Percentiles rank a stretch among this genome's conserved stretches.
Conservation (phyloP, 2,888 invertebrate genomes). For the Drosophila testacea region DNA sequence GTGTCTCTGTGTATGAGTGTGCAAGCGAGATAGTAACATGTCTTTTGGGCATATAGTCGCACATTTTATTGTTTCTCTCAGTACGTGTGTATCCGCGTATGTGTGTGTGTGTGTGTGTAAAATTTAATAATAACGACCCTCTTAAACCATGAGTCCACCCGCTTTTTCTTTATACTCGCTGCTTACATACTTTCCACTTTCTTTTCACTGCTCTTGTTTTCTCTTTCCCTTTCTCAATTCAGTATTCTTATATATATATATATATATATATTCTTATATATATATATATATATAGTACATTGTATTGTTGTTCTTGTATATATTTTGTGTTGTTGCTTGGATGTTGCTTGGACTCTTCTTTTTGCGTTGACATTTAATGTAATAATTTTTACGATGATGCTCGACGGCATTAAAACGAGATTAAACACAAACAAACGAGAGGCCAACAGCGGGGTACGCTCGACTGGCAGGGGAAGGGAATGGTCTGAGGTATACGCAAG, state of each 20-base stretch:
- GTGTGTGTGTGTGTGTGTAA: conserved; percentile 56
- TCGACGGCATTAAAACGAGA: conserved; percentile 79
- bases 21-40: conserved; percentile 49
- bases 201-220: conserved; percentile 7
- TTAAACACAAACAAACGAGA: conserved; percentile 78
- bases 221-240: conserved; percentile 17
- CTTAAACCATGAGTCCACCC: conserved; percentile 61
- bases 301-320: conserved; percentile 1
- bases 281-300: neutral
- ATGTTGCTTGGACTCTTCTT: conserved; percentile 41
- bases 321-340: conserved; percentile 36
- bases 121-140: conserved; percentile 79
- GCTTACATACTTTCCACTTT: conserved; percentile 43
- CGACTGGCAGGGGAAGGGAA: neutral
- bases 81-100: conserved; percentile 11
- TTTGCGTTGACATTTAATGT: conserved; percentile 78
- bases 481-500: neutral
- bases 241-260: conserved; percentile 9
- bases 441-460: conserved; percentile 2
- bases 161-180: conserved; percentile 36
- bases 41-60: conserved; percentile 69
- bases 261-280: neutral
- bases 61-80: conserved; percentile 67
- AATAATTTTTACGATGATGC: conserved; percentile 80
- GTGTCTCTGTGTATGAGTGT: conserved; percentile 15